Evolutionary conservation across 2,888 invertebrate genomes (phyloP).

Genomic region (Phorcus lineatus): DNA sequence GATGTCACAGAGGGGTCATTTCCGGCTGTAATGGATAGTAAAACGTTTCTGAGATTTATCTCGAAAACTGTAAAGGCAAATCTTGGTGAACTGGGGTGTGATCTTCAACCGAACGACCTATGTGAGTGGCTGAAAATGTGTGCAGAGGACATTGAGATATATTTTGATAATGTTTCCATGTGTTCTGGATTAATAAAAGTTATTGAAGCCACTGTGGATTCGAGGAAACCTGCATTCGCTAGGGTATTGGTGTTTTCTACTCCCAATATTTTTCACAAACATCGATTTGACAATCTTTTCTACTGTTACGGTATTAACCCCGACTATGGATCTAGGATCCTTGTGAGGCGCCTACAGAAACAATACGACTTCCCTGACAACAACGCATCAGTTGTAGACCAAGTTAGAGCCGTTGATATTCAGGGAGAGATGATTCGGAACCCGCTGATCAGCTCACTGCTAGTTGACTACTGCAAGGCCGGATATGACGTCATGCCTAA

Average conservation of each 20-base stretch:
- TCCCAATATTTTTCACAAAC: slow-evolving; percentile 37
- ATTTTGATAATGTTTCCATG: slow-evolving; percentile 43
- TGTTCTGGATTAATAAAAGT: slow-evolving; percentile 38
- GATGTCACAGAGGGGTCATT: slow-evolving; percentile 1
- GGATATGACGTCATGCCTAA: slow-evolving; percentile 35
- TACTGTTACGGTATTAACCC: slow-evolving; percentile 46
- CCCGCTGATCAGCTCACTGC: slow-evolving; percentile 40
- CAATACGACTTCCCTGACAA: slow-evolving; percentile 36
- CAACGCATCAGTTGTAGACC: slow-evolving; percentile 34
- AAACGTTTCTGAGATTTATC: not conserved
- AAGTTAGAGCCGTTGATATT: slow-evolving; percentile 28
- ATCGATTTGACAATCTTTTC: slow-evolving; percentile 41
- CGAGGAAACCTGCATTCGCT: slow-evolving; percentile 39
- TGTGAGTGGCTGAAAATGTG: slow-evolving; percentile 42
- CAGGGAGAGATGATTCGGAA: slow-evolving; percentile 43
- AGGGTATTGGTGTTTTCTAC: slow-evolving; percentile 39
- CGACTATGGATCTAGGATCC: slow-evolving; percentile 41
- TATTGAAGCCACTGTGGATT: slow-evolving; percentile 35
- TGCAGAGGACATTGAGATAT: slow-evolving; percentile 41
- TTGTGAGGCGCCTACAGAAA: slow-evolving; percentile 36
- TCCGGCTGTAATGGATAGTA: not conserved
- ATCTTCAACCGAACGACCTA: slow-evolving; percentile 19
- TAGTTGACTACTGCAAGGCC: slow-evolving; percentile 35
- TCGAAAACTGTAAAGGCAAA: not conserved
- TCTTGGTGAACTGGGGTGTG: not conserved